Evolutionary conservation across 1,140 invertebrate genomes (phyloP).

Genomic region (Dendrolimus punctatus): DNA sequence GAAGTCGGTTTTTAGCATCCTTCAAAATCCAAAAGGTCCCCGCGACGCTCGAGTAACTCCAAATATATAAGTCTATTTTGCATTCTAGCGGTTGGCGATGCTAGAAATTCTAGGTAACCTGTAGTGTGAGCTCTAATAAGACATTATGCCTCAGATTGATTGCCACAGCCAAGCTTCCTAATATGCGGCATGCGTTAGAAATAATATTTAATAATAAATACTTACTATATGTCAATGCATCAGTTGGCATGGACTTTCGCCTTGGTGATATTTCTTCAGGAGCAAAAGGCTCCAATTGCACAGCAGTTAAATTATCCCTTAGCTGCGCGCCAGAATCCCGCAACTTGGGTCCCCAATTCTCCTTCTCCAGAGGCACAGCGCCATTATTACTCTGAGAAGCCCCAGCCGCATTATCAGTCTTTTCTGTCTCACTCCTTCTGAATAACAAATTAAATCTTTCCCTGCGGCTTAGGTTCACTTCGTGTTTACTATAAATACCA

Average conservation of each 20-base stretch:
- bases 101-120: too few species aligned
- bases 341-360: conserved; percentile 21
- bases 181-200: too few species aligned
- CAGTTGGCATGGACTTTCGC: conserved; percentile 49
- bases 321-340: conserved; percentile 33
- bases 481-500: conserved; percentile 16
- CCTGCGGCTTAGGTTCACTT: too few species aligned
- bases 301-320: conserved; percentile 35
- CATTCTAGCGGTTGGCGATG: too few species aligned
- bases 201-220: conserved; percentile 1
- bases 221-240: conserved; percentile 28
- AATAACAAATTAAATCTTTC: too few species aligned
- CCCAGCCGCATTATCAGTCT: conserved; percentile 28
- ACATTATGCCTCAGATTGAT: too few species aligned
- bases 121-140: too few species aligned
- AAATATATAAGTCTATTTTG: too few species aligned
- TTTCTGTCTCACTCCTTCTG: conserved; percentile 20
- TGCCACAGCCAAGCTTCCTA: too few species aligned
- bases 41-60: too few species aligned
- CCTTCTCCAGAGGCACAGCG: conserved; percentile 27
- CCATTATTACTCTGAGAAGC: conserved; percentile 24
- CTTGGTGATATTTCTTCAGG: conserved; percentile 28
- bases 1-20: too few species aligned
- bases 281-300: conserved; percentile 22
- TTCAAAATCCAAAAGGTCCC: too few species aligned